Evolutionary conservation across 2,113 vertebrate genomes (phyloP).

Genomic region (Xiphias gladius): DNA sequence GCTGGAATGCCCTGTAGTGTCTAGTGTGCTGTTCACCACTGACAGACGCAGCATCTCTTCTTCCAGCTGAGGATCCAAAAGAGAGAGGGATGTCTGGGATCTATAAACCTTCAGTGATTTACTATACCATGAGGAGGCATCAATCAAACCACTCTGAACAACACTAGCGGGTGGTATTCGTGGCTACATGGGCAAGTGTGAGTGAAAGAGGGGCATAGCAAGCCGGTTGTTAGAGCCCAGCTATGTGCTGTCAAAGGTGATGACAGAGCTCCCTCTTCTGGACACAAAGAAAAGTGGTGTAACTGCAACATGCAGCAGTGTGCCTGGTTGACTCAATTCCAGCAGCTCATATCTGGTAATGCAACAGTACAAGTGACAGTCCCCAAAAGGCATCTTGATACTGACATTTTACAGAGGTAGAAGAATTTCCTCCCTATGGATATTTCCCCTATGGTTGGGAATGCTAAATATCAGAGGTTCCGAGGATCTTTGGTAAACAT

Average conservation of each 20-base stretch:
- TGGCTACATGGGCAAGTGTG: not conserved
- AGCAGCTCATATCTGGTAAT: not conserved
- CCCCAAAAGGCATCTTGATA: not conserved
- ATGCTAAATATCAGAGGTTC: too few relatives aligned
- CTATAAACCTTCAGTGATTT: not conserved
- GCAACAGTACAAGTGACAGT: not conserved
- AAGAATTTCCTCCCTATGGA: not conserved
- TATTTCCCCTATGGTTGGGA: too few relatives aligned
- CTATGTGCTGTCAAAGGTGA: slow-evolving; percentile 39
- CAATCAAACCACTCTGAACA: not conserved
- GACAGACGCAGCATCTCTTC: slow-evolving; percentile 48
- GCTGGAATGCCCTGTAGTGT: slow-evolving; percentile 21
- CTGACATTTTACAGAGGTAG: not conserved
- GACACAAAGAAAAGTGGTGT: slow-evolving; percentile 9
- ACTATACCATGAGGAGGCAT: not conserved
- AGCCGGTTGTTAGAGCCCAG: not conserved
- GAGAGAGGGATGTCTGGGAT: not conserved
- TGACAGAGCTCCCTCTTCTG: slow-evolving; percentile 75
- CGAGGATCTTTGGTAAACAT: too few relatives aligned
- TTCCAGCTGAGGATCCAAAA: not conserved
- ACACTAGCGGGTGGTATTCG: not conserved
- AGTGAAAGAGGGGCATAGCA: not conserved
- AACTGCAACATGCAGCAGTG: slow-evolving; percentile 7
- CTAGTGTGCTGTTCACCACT: not conserved
- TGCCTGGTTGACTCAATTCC: not conserved